Conservation (phyloP, 2,113 vertebrate genomes). For the Daboia siamensis region DNA sequence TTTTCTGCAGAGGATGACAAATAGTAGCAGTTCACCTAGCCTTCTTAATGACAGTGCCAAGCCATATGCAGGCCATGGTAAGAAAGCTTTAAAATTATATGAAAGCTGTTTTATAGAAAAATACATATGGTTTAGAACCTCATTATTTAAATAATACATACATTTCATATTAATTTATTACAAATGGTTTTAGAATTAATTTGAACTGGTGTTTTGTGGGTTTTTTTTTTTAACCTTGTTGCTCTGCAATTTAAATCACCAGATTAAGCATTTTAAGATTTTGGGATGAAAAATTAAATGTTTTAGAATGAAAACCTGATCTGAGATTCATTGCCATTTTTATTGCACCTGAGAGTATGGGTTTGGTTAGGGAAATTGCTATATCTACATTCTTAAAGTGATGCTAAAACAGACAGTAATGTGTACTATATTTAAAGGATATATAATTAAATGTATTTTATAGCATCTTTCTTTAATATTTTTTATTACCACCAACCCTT, state of each 20-base stretch:
- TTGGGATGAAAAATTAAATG: not conserved
- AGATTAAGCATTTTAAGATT: not conserved
- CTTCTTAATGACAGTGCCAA: conserved; percentile 98
- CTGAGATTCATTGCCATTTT: not conserved
- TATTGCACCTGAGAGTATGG: not conserved
- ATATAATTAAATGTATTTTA: not conserved
- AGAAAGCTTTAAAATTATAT: conserved; percentile 46
- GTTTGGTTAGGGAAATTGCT: not conserved
- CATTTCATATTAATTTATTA: not conserved
- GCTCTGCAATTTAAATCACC: not conserved
- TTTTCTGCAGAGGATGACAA: conserved; percentile 89
- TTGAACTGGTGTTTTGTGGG: not conserved
- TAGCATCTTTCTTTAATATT: too few species aligned
- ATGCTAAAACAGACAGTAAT: not conserved
- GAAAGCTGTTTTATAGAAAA: not conserved
- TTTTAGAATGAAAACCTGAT: not conserved
- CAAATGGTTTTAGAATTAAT: not conserved
- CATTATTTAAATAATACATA: not conserved
- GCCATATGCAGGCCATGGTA: conserved; percentile 92
- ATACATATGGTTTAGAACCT: not conserved
- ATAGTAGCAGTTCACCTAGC: conserved; percentile 97
- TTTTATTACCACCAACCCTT: not conserved
- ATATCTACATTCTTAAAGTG: not conserved
- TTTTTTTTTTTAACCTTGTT: not conserved
- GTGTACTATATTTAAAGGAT: not conserved